phyloP scores from a whole-genome alignment of 2,113 vertebrate species.

The Mus musculus region GRCm39 chr10:34715501-34716000 shows the following conservation, averaged over 20 bases:
- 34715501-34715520: background rate
- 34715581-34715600: background rate
- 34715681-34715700: background rate
- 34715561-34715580: background rate
- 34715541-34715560: too few relatives aligned
- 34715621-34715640: background rate
- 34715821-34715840: background rate
- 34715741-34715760: background rate
- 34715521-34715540: background rate
- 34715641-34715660: background rate
- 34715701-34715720: background rate
- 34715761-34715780: background rate
- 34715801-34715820: background rate
- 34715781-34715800: background rate
- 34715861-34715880: background rate
- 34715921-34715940: background rate
- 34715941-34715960: background rate
- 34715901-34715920: background rate
- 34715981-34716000: background rate
- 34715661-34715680: background rate
- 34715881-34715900: fast-evolving
- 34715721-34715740: background rate
- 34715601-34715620: background rate
- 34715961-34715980: background rate
- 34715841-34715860: background rate